These are phyloP conservation scores for Zaprionus lineosus DNA, from an alignment of 2,888 invertebrate genomes.

Conservation along the genomic window DNA sequence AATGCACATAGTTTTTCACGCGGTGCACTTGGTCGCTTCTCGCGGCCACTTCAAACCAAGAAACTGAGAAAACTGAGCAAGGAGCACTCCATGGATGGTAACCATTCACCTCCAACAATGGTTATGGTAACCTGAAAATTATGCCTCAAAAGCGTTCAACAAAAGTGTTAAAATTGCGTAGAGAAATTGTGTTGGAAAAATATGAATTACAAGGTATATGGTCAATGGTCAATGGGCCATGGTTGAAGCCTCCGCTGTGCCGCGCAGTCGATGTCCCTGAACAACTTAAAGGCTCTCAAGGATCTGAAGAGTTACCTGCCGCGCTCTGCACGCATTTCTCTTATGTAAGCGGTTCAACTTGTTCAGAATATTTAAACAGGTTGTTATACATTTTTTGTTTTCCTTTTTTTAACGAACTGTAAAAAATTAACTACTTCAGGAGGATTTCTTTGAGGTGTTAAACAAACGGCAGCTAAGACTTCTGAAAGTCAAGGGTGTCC, in stretches of 20 bases:
- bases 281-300: no score
- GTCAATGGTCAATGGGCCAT: conserved; percentile 13
- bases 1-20: conserved; percentile 50
- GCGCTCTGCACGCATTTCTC: conserved; percentile 40
- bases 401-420: conserved; percentile 31
- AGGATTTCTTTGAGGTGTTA: conserved; percentile 57
- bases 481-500: conserved; percentile 9
- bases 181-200: conserved; percentile 70
- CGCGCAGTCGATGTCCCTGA: conserved; percentile 37
- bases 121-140: conserved; percentile 52
- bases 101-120: conserved; percentile 43
- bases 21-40: conserved; percentile 38
- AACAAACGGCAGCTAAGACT: conserved; percentile 68
- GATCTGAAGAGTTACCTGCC: conserved; percentile 59
- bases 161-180: conserved; percentile 74
- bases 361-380: conserved; percentile 47
- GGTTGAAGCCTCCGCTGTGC: conserved; percentile 45
- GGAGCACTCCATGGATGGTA: conserved; percentile 23
- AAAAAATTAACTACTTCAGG: conserved; percentile 49
- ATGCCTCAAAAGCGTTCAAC: conserved; percentile 45
- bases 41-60: conserved; percentile 68
- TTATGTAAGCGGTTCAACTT: conserved; percentile 42
- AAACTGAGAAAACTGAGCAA: no score
- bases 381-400: conserved; percentile 18
- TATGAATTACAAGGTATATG: conserved; percentile 70